phyloP scores from a whole-genome alignment of 1,140 invertebrate genomes.

The Papilio polyxenes region DNA sequence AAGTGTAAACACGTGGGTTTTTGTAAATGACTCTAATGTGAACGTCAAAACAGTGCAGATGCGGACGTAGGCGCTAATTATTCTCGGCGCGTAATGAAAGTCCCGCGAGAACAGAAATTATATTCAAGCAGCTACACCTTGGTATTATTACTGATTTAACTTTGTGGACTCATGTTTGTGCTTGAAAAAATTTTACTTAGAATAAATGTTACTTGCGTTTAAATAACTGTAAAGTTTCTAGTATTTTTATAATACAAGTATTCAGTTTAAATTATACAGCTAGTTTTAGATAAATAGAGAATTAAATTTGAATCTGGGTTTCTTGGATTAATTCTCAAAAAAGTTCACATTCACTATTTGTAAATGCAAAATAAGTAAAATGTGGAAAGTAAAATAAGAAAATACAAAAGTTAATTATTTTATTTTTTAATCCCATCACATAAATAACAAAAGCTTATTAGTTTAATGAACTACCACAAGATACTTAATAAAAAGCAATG shows the following conservation, averaged over 20 bases:
- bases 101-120: background rate
- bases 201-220: background rate
- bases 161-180: background rate
- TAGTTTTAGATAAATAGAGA: no score
- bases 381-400: background rate
- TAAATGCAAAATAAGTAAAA: no score
- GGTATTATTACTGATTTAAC: background rate
- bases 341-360: no score
- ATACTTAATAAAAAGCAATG: background rate
- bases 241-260: no score
- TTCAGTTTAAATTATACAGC: no score
- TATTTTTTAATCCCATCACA: constrained; percentile 27
- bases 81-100: background rate
- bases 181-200: no score
- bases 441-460: background rate
- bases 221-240: no score
- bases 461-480: constrained; percentile 8
- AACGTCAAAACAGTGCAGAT: background rate
- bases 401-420: background rate
- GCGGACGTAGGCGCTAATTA: background rate
- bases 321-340: no score
- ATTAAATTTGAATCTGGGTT: no score
- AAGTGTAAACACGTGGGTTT: background rate
- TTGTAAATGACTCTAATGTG: no score
- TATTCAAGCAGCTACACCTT: background rate